phyloP scores from a whole-genome alignment of 2,113 vertebrate species.

The Mungos mungo region DNA sequence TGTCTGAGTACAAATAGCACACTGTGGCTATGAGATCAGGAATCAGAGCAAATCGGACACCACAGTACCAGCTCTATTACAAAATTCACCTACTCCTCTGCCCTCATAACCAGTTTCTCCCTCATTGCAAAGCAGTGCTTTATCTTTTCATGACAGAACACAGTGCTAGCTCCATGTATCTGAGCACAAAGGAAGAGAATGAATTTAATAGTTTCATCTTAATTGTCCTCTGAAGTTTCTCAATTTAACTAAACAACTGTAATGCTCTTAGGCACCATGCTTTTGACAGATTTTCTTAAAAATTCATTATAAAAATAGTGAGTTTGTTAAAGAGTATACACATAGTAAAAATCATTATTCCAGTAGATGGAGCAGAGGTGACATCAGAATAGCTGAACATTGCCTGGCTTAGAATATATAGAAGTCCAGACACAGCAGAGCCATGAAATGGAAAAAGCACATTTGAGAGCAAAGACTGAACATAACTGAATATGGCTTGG shows the following conservation, averaged over 20 bases:
- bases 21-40: background rate
- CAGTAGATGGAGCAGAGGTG: conserved; percentile 69
- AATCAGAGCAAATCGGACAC: background rate
- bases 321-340: conserved; percentile 47
- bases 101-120: background rate
- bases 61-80: background rate
- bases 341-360: conserved; percentile 65
- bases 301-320: conserved; percentile 51
- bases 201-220: conserved; percentile 46
- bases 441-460: background rate
- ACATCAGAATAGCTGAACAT: conserved; percentile 47
- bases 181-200: background rate
- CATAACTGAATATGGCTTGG: background rate
- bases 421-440: conserved; percentile 1
- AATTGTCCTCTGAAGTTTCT: conserved; percentile 40
- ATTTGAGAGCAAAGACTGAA: conserved; percentile 53
- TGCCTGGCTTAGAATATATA: conserved; percentile 3
- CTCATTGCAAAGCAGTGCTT: background rate
- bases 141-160: background rate
- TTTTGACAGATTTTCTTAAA: conserved; percentile 55
- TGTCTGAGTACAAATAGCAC: background rate
- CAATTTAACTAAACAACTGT: conserved; percentile 52
- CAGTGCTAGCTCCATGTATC: background rate
- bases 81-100: background rate
- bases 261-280: background rate